phyloP scores from a whole-genome alignment of 2,797 vertebrate species.

The Pipistrellus nathusii region DNA sequence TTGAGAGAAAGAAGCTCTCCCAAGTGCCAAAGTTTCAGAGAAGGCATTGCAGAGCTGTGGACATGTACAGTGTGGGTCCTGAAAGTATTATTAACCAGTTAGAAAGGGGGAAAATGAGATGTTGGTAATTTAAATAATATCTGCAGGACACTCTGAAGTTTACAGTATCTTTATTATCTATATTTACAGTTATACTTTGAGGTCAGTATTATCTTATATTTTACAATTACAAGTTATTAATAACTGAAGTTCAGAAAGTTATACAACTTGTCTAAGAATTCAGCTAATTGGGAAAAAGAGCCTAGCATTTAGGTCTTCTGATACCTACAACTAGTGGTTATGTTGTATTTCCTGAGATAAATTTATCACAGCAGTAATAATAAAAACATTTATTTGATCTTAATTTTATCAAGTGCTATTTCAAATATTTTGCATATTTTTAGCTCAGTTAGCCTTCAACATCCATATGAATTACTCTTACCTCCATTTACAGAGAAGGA shows the following conservation, averaged over 20 bases:
- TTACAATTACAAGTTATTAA: neutral
- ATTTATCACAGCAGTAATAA: constrained; percentile 36
- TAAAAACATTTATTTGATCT: constrained; percentile 53
- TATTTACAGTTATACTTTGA: neutral
- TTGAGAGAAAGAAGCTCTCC: neutral
- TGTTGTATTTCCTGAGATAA: constrained; percentile 43
- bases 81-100: constrained; percentile 20
- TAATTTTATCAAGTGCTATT: constrained; percentile 3
- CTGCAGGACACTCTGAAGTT: neutral
- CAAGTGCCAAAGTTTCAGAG: neutral
- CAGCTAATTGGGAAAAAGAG: neutral
- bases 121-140: constrained; percentile 26
- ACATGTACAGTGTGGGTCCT: neutral
- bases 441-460: neutral
- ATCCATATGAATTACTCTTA: neutral
- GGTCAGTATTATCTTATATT: neutral
- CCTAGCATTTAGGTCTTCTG: neutral
- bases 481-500: neutral
- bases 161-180: neutral
- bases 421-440: constrained; percentile 31
- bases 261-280: neutral
- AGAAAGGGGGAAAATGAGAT: neutral
- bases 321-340: neutral
- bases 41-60: neutral
- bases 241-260: constrained; percentile 39